A percentile compares a stretch with the other conserved stretches of the same genome.
These are phyloP conservation scores for Neotoma lepida DNA, from an alignment of 2,113 vertebrate species.

Conservation along the genomic window DNA sequence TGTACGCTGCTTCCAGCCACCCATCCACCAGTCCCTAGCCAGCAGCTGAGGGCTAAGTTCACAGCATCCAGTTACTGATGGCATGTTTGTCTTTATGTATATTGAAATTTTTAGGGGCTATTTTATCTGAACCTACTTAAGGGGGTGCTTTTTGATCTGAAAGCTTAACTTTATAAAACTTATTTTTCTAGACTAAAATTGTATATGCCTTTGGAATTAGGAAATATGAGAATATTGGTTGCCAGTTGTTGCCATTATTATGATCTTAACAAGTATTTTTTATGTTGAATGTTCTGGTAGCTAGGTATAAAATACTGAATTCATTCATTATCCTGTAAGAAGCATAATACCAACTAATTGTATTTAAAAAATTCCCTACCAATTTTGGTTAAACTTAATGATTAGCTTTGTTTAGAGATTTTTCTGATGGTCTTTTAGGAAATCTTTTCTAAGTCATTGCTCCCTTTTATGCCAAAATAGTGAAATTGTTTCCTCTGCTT, in stretches of 20 bases:
- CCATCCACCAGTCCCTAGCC: constrained; percentile 98
- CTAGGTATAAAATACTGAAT: neutral
- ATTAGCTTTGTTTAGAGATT: constrained; percentile 73
- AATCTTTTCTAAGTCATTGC: constrained; percentile 74
- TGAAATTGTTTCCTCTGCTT: constrained; percentile 44
- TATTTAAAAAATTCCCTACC: constrained; percentile 62
- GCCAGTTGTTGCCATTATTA: neutral
- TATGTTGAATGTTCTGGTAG: constrained; percentile 1
- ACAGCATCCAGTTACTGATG: neutral
- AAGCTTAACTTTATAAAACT: constrained; percentile 85
- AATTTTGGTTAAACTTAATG: constrained; percentile 68
- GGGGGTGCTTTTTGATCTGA: constrained; percentile 72
- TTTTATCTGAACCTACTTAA: constrained; percentile 75
- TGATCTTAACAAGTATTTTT: constrained; percentile 30
- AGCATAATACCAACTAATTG: constrained; percentile 67
- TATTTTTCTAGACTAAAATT: constrained; percentile 88
- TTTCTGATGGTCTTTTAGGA: constrained; percentile 73
- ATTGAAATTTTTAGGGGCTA: constrained; percentile 65
- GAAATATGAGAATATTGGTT: constrained; percentile 54
- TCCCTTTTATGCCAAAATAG: constrained; percentile 51
- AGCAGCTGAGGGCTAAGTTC: constrained; percentile 87
- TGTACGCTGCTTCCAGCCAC: constrained; percentile 98
- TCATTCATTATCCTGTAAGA: constrained; percentile 43
- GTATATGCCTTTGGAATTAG: constrained; percentile 83
- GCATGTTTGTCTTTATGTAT: constrained; percentile 46